Evolutionary conservation across 2,113 vertebrate genomes (phyloP).

Genomic region (Mesocricetus auratus): DNA sequence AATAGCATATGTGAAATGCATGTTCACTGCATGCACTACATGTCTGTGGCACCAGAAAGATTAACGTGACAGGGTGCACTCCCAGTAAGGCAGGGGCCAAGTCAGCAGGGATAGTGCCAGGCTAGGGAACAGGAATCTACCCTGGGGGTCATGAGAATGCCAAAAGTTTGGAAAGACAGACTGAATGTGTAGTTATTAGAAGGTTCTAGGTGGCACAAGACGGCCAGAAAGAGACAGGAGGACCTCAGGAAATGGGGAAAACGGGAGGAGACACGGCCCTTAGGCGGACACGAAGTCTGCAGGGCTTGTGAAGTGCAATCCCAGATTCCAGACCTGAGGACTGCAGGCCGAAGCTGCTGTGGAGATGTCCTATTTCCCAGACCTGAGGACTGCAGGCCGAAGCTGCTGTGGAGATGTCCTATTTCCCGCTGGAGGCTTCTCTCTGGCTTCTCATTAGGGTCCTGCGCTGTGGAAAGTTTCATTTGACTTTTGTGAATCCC

Average conservation of each 20-base stretch:
- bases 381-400: fast-evolving
- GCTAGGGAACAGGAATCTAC: background rate
- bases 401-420: fast-evolving
- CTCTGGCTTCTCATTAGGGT: too few relatives aligned
- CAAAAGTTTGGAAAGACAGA: background rate
- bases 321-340: background rate
- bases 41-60: fast-evolving
- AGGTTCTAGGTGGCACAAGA: fast-evolving
- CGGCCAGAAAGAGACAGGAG: background rate
- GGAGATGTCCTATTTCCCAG: fast-evolving
- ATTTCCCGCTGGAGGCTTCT: background rate
- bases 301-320: fast-evolving
- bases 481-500: background rate
- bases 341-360: fast-evolving
- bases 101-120: too few relatives aligned
- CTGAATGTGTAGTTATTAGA: too few relatives aligned
- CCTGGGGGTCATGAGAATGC: background rate
- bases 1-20: background rate
- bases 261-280: background rate
- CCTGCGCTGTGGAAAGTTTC: background rate
- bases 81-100: background rate
- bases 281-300: too few relatives aligned
- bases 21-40: fast-evolving
- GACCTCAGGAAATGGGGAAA: background rate
- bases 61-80: background rate